A percentile compares a stretch with the other conserved stretches of the same genome.
Conservation (phyloP, 1,140 invertebrate genomes). For the Phenacoccus solenopsis region DNA sequence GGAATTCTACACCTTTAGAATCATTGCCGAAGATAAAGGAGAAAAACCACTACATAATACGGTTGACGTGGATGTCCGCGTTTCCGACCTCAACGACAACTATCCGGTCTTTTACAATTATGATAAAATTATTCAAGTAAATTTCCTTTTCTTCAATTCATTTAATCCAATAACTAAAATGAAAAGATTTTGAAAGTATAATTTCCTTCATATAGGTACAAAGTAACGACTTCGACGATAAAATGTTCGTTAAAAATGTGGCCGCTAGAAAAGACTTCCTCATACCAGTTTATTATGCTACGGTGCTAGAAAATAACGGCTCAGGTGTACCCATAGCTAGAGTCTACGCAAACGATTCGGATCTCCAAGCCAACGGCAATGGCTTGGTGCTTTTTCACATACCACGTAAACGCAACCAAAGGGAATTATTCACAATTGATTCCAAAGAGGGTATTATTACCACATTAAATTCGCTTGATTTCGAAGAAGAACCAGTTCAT, state of each 20-base stretch:
- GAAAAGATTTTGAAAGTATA: not conserved
- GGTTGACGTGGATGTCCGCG: conserved; percentile 63
- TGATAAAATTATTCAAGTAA: conserved; percentile 31
- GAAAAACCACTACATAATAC: conserved; percentile 46
- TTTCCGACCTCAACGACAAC: conserved; percentile 69
- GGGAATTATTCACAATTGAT: conserved; percentile 60
- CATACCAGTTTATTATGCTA: conserved; percentile 55
- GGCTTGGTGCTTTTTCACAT: conserved; percentile 62
- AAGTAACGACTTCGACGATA: not conserved
- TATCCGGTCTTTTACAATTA: conserved; percentile 50
- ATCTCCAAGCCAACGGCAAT: conserved; percentile 66
- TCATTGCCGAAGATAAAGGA: conserved; percentile 58
- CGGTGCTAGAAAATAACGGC: conserved; percentile 50
- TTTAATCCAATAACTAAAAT: not conserved
- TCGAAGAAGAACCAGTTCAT: conserved; percentile 47
- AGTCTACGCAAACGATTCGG: conserved; percentile 71
- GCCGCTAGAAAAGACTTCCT: not conserved
- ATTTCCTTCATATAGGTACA: not conserved
- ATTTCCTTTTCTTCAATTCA: not conserved
- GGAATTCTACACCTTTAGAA: conserved; percentile 55
- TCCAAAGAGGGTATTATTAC: conserved; percentile 66
- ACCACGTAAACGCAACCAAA: conserved; percentile 42
- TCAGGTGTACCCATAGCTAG: conserved; percentile 52
- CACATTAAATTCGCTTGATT: conserved; percentile 57
- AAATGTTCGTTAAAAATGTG: not conserved